Base-by-base conservation (phyloP, 2,113 vertebrate genomes). In the Toxotes chatareus region DNA sequence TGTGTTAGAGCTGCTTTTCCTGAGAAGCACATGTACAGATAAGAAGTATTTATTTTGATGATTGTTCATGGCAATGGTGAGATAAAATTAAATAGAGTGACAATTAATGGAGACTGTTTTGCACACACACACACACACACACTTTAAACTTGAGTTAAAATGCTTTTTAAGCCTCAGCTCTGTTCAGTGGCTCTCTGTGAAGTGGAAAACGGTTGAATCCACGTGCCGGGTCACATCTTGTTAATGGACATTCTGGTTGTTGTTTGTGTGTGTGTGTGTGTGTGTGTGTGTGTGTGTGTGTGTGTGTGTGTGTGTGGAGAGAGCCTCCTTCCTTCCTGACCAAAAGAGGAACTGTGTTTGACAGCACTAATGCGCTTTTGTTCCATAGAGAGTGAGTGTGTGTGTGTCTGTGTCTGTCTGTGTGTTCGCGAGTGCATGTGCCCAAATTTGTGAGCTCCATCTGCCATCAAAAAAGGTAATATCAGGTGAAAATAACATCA, bases 361-460 rank as follows among this genome's bases (percentile, higher is more conserved):
- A 34, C 63, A 70, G 1, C 11, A 66, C 76, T 84, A 2, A 87
- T 80, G 60, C 4, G 36, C 46, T 80, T 86, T 80, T 62, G 23
- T 71, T 82, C 68, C 62, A 40, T 10, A 60, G 55, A 56, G 49
- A 38, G 11, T 11, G 6, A 5, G 31, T 27, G 69, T 71, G 31
- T 27, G 69, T 71, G 42, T 56, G 42, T 65, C 47, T 42, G 31
- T 27, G 69, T 76, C 23, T 62, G 44, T 66, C 49, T 44, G 11
- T 64, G 40, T 59, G 53, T 42, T 53, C 53, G 12, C 1, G 2
- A 51, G 40, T 59, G 42, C 49, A 34, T 70, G 61, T 73, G 44
- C 57, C 65, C 56, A 84, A 61, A 80, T 82, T 31, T 80, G 55
- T 61, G 46, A 83, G 67, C 34, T 69, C 83, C 81, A 86, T 87